phyloP scores from a whole-genome alignment of 2,888 invertebrate genomes.

The Pogonocherus hispidulus region DNA sequence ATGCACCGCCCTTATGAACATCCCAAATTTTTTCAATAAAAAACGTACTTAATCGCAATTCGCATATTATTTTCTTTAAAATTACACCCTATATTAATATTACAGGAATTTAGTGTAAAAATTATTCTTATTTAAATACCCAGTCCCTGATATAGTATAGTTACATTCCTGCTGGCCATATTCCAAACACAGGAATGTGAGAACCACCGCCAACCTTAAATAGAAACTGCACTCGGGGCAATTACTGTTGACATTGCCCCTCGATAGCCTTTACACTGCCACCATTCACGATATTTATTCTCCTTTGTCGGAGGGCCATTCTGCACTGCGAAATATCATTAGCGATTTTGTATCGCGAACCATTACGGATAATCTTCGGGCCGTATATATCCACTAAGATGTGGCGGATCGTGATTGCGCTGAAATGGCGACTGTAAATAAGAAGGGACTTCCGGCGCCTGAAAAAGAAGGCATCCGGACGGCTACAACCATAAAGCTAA shows the following conservation, averaged over 20 bases:
- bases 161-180: background rate
- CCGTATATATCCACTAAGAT: conserved; percentile 47
- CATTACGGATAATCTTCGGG: conserved; percentile 59
- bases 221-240: conserved; percentile 22
- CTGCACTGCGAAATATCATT: conserved; percentile 55
- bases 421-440: conserved; percentile 50
- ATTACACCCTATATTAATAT: no score
- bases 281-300: conserved; percentile 15
- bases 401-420: conserved; percentile 44
- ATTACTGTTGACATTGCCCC: conserved; percentile 28
- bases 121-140: no score
- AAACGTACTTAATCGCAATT: no score
- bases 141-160: background rate
- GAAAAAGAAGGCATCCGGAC: conserved; percentile 51
- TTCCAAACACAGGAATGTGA: background rate
- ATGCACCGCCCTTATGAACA: no score
- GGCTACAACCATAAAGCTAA: conserved; percentile 56
- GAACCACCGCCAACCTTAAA: conserved; percentile 7
- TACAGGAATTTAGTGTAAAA: no score
- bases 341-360: conserved; percentile 54
- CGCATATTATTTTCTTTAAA: no score
- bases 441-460: conserved; percentile 40
- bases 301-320: conserved; percentile 17
- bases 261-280: conserved; percentile 13
- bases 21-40: no score